Percentiles rank a stretch among this genome's conserved stretches.
phyloP scores from a whole-genome alignment of 2,797 vertebrate genomes.

The Eutrigla gurnardus region DNA sequence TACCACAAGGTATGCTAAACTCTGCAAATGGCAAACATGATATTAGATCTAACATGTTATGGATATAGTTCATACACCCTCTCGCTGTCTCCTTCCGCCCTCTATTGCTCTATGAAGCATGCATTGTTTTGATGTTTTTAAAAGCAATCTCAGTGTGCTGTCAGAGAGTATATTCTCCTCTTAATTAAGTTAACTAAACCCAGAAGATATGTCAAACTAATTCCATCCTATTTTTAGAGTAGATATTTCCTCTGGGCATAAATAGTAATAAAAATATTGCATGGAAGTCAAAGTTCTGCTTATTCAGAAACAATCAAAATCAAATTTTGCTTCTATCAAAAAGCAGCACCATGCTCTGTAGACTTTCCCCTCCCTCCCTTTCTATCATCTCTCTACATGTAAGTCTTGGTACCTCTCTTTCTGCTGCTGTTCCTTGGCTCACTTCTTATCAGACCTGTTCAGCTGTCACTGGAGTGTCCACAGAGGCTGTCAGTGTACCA shows the following conservation, averaged over 20 bases:
- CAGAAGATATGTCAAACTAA: neutral
- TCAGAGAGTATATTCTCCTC: conserved; percentile 11
- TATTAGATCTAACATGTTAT: neutral
- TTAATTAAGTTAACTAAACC: conserved; percentile 28
- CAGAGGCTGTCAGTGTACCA: conserved; percentile 66
- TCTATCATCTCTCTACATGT: conserved; percentile 38
- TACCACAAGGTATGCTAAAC: neutral
- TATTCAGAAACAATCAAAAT: conserved; percentile 34
- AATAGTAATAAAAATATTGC: conserved; percentile 1
- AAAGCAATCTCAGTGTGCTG: neutral
- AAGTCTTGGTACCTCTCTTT: conserved; percentile 58
- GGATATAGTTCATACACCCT: neutral
- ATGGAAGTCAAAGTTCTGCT: conserved; percentile 14
- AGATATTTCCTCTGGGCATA: conserved; percentile 12
- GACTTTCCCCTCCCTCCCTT: neutral
- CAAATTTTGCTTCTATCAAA: conserved; percentile 38
- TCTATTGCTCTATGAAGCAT: neutral
- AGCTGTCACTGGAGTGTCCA: conserved; percentile 80
- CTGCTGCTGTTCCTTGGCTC: conserved; percentile 67
- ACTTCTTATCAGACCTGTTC: conserved; percentile 81
- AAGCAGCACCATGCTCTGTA: conserved; percentile 36
- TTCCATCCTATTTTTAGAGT: neutral
- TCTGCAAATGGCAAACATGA: neutral
- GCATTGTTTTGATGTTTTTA: neutral
- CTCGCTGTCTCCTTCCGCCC: neutral